Percentiles rank a stretch among this genome's conserved stretches.
phyloP scores from a whole-genome alignment of 2,888 invertebrate genomes.

The Tyria jacobaeae region DNA sequence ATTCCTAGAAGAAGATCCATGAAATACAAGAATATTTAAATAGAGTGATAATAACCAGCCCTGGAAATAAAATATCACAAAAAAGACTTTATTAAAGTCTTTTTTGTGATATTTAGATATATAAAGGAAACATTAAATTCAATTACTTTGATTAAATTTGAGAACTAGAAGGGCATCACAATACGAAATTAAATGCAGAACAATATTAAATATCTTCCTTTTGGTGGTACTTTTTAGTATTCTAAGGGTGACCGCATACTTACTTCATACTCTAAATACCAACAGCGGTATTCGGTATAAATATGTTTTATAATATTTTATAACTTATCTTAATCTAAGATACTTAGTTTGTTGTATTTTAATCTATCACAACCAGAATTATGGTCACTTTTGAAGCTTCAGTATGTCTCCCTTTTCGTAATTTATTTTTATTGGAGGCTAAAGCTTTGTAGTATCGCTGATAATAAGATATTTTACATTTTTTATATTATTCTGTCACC shows the following conservation, averaged over 20 bases:
- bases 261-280: neutral
- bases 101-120: no score
- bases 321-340: no score
- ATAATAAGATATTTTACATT: no score
- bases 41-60: neutral
- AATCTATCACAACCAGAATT: no score
- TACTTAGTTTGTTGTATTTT: no score
- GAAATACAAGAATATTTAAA: neutral
- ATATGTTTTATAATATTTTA: neutral
- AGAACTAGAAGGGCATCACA: constrained; percentile 41
- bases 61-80: constrained; percentile 29
- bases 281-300: neutral
- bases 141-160: constrained; percentile 49
- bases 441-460: no score
- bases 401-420: no score
- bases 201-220: constrained; percentile 43
- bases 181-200: constrained; percentile 44
- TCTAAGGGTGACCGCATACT: constrained; percentile 18
- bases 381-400: no score
- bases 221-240: constrained; percentile 26
- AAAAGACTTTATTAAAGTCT: constrained; percentile 39
- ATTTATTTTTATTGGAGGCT: no score
- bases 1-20: neutral
- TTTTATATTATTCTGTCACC: no score
- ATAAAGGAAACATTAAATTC: constrained; percentile 41